Evolutionary conservation across 2,888 invertebrate genomes (phyloP), one percentile per base, ranked within the genome.

Genomic region (Tribolium freemani): DNA sequence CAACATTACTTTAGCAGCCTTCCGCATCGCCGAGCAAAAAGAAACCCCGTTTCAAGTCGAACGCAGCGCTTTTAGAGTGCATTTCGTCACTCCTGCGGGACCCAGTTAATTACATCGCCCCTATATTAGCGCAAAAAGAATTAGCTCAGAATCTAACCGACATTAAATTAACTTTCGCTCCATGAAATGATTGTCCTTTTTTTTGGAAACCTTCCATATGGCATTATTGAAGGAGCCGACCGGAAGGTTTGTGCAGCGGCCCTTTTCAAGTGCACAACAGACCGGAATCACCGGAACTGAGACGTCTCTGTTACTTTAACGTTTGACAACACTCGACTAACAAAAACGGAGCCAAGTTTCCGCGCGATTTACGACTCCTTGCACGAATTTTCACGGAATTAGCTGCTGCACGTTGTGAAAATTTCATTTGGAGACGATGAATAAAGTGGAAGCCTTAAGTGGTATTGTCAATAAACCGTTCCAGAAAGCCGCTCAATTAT

Each of bases 401-500:
- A 46, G 8, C 26, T 61, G 8, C 2, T 3, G 26, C 5, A 26
- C 26, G 26, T 26, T 38, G 10, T 58, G 58, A 44, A 58, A 58
- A 58, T 58, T 58, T 58, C 38, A 58, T 67, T 46, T 53, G 8
- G 30, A 11, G 11, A 16, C 6, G 51, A 5, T 21, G 26, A 46
- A 60, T 60, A 44, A 53, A 69, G 26, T 30, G 60, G 45, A 48
- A 20, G 63, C 16, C 64, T 56, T 64, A 71, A 73, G 73, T 73
- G 73, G 72, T 64, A 66, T 60, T 60, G 66, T 54, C 69, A 60
- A 66, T 69, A 73, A 69, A 73, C 53, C 69, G 38, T 58, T 38
- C 66, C 31, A 26, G 56, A 54, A 69, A 69, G 45, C 31, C 72
- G 20, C 64, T 73, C 73, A 73, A 73, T 73, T 73, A 73, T 73